Percentiles rank a stretch among this genome's conserved stretches.
Conservation (phyloP, 2,797 vertebrate genomes). For the Hafferia zeledoni region DNA sequence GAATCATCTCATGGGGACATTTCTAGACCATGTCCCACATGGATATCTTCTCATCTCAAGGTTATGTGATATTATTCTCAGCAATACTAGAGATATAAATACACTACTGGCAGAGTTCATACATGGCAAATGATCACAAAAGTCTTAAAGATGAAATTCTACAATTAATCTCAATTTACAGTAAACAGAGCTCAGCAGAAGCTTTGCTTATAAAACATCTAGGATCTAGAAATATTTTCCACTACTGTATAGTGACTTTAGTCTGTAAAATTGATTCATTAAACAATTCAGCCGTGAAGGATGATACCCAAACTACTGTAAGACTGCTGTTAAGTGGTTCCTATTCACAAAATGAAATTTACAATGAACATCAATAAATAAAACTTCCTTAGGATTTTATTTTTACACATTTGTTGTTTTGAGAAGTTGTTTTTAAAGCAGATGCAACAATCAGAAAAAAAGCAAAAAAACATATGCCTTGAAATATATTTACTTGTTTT, state of each 20-base stretch:
- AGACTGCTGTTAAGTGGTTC: not conserved
- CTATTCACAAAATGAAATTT: not conserved
- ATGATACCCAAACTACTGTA: not conserved
- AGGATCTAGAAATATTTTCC: not conserved
- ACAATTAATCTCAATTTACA: not conserved
- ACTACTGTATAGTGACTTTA: not conserved
- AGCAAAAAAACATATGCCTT: not conserved
- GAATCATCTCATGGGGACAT: not conserved
- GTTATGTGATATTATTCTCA: not conserved
- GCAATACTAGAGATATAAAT: constrained; percentile 1
- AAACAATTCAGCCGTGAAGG: not conserved
- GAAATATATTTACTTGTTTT: not conserved
- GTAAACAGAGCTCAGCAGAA: not conserved
- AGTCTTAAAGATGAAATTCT: not conserved
- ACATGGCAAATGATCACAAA: not conserved
- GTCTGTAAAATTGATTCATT: not conserved
- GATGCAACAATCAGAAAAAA: not conserved
- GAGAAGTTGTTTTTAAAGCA: not conserved
- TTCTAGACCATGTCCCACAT: constrained; percentile 25
- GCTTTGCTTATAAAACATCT: not conserved
- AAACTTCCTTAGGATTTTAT: not conserved
- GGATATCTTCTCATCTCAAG: constrained; percentile 1
- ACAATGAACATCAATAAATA: not conserved
- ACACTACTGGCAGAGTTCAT: not conserved
- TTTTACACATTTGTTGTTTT: not conserved